Percentiles rank a stretch among this genome's conserved stretches.
phyloP scores from a whole-genome alignment of 2,797 vertebrate genomes.

The Brachyalestes nurse region DNA sequence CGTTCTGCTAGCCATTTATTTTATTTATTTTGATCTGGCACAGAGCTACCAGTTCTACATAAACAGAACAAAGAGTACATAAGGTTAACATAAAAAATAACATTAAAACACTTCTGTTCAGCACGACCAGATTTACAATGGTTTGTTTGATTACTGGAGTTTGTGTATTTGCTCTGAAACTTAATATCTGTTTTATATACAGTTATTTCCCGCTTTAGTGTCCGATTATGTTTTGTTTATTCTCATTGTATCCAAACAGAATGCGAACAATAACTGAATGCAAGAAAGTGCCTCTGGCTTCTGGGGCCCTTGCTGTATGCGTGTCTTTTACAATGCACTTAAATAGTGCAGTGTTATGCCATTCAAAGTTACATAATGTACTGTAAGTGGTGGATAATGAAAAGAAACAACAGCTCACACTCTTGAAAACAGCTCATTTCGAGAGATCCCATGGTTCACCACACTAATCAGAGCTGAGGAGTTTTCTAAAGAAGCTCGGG shows the following conservation, averaged over 20 bases:
- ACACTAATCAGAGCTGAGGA: constrained; percentile 36
- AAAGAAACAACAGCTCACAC: neutral
- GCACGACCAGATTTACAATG: neutral
- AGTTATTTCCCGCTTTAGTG: neutral
- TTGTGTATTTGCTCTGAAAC: neutral
- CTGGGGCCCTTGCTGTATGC: neutral
- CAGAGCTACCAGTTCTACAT: too few relatives aligned
- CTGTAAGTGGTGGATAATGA: constrained; percentile 25
- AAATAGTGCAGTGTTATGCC: constrained; percentile 6
- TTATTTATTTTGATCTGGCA: too few relatives aligned
- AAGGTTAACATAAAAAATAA: neutral
- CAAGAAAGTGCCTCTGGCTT: neutral
- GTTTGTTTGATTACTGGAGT: neutral
- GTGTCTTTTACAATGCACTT: neutral
- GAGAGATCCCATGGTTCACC: constrained; percentile 24
- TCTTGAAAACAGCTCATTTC: constrained; percentile 9
- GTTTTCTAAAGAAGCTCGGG: constrained; percentile 45
- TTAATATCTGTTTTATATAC: neutral
- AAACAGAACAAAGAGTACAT: neutral
- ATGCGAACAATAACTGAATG: neutral
- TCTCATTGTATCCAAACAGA: neutral
- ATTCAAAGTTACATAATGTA: constrained; percentile 14
- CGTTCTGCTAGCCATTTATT: too few relatives aligned
- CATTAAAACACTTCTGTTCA: neutral
- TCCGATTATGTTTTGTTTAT: neutral